Percentiles rank a stretch among this genome's conserved stretches.
These are phyloP conservation scores for Amazona vittata DNA, from an alignment of 2,113 vertebrate genomes.

Conservation along the genomic window DNA sequence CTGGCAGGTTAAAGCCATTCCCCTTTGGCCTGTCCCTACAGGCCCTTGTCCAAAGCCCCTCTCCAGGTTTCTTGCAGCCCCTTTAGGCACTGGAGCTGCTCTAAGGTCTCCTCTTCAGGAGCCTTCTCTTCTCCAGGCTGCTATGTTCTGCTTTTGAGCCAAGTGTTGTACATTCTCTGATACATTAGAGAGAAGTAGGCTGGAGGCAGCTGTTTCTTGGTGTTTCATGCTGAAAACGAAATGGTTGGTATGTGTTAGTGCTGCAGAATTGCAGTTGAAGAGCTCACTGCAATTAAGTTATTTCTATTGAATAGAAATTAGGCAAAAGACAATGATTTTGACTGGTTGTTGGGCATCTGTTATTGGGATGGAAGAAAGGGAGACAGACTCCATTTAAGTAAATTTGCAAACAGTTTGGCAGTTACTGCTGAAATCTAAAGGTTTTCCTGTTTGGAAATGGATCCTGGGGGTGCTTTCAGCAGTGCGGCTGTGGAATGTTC, in stretches of 20 bases:
- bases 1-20: too few relatives aligned
- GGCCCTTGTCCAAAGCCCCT: too few relatives aligned
- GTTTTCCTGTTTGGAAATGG: not conserved
- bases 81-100: not conserved
- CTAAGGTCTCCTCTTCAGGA: not conserved
- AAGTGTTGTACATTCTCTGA: not conserved
- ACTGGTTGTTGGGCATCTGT: slow-evolving; percentile 24
- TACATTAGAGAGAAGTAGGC: slow-evolving; percentile 31
- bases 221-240: slow-evolving; percentile 59
- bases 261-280: slow-evolving; percentile 58
- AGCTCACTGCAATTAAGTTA: slow-evolving; percentile 62
- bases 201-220: slow-evolving; percentile 57
- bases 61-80: not conserved
- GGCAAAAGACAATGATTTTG: slow-evolving; percentile 40
- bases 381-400: slow-evolving; percentile 42
- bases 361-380: slow-evolving; percentile 14
- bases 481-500: not conserved
- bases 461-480: not conserved
- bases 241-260: slow-evolving; percentile 63
- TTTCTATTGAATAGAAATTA: slow-evolving; percentile 42
- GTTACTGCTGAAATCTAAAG: slow-evolving; percentile 30
- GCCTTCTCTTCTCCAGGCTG: not conserved
- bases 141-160: not conserved
- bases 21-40: too few relatives aligned
- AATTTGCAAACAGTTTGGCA: slow-evolving; percentile 41